These are phyloP conservation scores for Glyptemys insculpta DNA, from an alignment of 2,797 vertebrate species.

Conservation along the genomic window DNA sequence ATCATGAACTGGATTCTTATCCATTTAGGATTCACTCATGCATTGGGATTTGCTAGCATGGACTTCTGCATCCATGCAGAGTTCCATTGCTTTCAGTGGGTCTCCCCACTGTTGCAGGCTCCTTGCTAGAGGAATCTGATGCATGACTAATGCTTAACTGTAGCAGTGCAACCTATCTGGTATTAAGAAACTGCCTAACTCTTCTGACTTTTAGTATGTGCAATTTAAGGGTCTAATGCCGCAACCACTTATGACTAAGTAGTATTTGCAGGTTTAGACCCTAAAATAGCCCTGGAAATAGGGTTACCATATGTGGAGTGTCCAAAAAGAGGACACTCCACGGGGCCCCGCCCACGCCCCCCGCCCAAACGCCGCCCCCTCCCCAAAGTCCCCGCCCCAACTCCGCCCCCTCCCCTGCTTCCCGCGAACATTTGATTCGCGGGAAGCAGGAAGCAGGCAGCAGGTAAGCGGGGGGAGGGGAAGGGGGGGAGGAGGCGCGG, in stretches of 20 bases:
- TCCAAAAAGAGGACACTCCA: too few relatives aligned
- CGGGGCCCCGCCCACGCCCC: too few relatives aligned
- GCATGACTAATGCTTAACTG: slow-evolving; percentile 30
- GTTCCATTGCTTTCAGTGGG: background rate
- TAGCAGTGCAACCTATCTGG: slow-evolving; percentile 36
- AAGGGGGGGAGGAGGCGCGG: too few relatives aligned
- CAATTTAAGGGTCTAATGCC: background rate
- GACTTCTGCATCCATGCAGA: background rate
- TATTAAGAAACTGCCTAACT: slow-evolving; percentile 34
- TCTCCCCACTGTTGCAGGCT: background rate
- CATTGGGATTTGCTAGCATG: background rate
- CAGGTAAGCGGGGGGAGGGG: too few relatives aligned
- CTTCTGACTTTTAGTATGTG: background rate
- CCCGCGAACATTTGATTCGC: too few relatives aligned
- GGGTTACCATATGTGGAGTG: too few relatives aligned
- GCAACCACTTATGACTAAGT: background rate
- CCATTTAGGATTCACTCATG: background rate
- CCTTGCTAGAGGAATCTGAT: background rate
- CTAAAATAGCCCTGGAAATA: background rate
- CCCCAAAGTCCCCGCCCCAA: too few relatives aligned
- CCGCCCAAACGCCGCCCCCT: too few relatives aligned
- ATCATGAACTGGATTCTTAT: background rate
- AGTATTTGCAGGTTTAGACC: background rate
- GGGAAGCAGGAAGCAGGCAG: too few relatives aligned
- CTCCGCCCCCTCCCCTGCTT: too few relatives aligned